Evolutionary conservation across 2,113 vertebrate genomes (phyloP).

Genomic region (Cephalopterus ornatus): DNA sequence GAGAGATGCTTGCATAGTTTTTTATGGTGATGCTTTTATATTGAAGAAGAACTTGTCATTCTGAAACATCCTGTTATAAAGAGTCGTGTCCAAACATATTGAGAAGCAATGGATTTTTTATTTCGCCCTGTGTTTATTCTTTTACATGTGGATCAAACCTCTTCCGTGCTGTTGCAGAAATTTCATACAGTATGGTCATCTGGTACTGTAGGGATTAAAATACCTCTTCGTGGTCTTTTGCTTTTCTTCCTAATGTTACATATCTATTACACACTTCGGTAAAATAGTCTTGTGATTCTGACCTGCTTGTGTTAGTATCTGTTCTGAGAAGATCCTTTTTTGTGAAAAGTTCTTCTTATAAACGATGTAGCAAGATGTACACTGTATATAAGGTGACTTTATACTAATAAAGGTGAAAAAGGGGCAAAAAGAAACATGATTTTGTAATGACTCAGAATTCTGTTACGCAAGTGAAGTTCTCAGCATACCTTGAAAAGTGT

Average conservation of each 20-base stretch:
- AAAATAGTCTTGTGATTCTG: neutral
- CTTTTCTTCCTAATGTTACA: neutral
- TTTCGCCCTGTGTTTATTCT: neutral
- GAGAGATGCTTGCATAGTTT: neutral
- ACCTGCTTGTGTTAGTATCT: neutral
- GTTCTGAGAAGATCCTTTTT: neutral
- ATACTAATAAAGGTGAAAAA: neutral
- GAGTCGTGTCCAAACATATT: neutral
- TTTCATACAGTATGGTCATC: neutral
- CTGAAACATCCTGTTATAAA: neutral
- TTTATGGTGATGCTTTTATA: neutral
- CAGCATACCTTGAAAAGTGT: neutral
- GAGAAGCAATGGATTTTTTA: rapidly evolving
- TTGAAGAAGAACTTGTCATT: neutral
- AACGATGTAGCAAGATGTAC: neutral
- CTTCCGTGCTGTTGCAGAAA: neutral
- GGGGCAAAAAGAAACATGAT: neutral
- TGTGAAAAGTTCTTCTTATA: neutral
- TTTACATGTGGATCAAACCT: neutral
- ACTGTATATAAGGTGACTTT: neutral
- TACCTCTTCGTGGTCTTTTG: neutral
- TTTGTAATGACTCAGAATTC: neutral
- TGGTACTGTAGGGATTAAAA: neutral
- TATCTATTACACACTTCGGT: neutral
- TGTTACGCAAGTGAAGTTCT: neutral